Conservation (phyloP, 2,113 vertebrate genomes). For the Paracanthobrama guichenoti region DNA sequence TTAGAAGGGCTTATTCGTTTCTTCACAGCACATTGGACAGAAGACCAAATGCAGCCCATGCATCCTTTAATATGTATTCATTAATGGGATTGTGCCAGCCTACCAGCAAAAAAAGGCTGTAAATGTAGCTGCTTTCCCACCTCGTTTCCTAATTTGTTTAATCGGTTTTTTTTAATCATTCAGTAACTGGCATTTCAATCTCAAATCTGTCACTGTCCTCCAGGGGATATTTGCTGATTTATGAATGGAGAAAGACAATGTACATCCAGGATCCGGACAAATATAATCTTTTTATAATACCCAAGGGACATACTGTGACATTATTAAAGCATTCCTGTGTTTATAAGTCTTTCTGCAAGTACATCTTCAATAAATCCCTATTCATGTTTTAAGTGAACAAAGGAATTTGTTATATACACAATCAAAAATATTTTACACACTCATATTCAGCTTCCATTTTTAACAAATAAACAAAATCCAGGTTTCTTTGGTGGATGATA, state of each 20-base stretch:
- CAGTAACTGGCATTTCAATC: neutral
- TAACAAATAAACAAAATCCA: neutral
- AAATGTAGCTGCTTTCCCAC: neutral
- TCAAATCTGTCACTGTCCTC: neutral
- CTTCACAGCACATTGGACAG: neutral
- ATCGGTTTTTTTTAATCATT: neutral
- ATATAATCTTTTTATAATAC: neutral
- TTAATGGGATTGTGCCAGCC: neutral
- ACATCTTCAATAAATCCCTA: neutral
- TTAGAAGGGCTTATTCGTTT: neutral
- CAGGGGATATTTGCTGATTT: neutral
- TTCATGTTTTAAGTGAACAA: neutral
- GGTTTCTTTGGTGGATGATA: neutral
- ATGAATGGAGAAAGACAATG: neutral
- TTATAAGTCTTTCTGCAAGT: neutral
- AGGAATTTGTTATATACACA: neutral
- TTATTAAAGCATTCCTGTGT: neutral
- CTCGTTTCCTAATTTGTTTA: neutral
- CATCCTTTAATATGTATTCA: neutral
- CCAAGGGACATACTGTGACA: neutral
- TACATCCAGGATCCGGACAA: neutral
- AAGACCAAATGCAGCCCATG: neutral
- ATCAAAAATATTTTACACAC: neutral
- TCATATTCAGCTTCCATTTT: neutral
- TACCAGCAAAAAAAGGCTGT: neutral